Evolutionary conservation across 2,888 invertebrate species (phyloP).

Genomic region (Colletes collaris): DNA sequence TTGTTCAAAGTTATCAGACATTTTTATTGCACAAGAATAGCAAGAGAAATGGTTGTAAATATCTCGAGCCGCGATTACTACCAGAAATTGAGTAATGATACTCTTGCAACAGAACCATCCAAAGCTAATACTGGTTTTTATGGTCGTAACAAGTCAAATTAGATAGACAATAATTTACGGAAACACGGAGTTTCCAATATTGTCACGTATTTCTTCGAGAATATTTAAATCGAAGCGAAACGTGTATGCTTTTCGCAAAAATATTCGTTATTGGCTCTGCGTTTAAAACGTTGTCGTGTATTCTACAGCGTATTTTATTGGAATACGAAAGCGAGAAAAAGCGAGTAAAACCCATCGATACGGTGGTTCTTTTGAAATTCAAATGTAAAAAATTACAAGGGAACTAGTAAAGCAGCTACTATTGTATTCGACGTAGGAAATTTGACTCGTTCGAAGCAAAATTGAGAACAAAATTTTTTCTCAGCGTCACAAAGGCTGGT

Average conservation of each 20-base stretch:
- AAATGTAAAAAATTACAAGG: too few relatives aligned
- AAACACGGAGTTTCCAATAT: not conserved
- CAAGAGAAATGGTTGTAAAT: slow-evolving; percentile 16
- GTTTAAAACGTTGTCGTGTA: too few relatives aligned
- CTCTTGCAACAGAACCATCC: slow-evolving; percentile 22
- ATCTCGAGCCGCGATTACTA: not conserved
- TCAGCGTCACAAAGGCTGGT: slow-evolving; percentile 9
- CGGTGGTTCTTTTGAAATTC: too few relatives aligned
- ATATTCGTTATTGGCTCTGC: too few relatives aligned
- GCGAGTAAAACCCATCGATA: too few relatives aligned
- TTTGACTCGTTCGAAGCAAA: not conserved
- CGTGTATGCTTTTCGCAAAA: too few relatives aligned
- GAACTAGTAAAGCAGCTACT: too few relatives aligned
- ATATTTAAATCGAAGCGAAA: not conserved
- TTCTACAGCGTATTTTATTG: too few relatives aligned
- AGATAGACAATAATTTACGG: not conserved
- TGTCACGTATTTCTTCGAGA: not conserved
- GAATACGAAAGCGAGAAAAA: too few relatives aligned
- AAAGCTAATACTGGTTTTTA: slow-evolving; percentile 29
- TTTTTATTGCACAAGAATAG: not conserved
- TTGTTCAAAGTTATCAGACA: too few relatives aligned
- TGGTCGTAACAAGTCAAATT: slow-evolving; percentile 3
- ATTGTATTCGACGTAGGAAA: too few relatives aligned
- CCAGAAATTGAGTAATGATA: slow-evolving; percentile 13
- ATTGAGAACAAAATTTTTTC: slow-evolving; percentile 21